Evolutionary conservation across 2,888 invertebrate genomes (phyloP), one percentile per base, ranked within the genome.

Genomic region (Masnerella sp.): DNA sequence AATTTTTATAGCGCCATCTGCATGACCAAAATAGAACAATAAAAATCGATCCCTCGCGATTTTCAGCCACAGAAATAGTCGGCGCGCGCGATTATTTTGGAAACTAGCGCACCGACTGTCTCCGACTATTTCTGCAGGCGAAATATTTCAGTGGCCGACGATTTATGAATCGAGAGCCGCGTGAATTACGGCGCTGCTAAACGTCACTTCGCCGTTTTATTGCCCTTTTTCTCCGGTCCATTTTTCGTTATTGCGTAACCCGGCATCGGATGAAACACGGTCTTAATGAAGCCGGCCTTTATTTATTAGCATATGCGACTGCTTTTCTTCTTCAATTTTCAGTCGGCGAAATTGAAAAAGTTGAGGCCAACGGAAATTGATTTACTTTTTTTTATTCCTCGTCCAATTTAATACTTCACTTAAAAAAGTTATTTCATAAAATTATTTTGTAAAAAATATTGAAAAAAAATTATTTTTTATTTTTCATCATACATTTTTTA

Each of bases 111-210:
- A 43, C 28, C 43, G 52, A 34, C 45, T 54, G 54, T 65, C 56
- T 38, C 40, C 47, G 61, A 38, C 45, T 69, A 54, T 70, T 72
- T 52, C 51, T 43, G 47, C 56, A 49, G 36, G 25, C 28, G 47
- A 61, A 54, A 54, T 54, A 45, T 30, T n/a, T 61, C 36, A 62
- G 68, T 34, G 42, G 25, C 2, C 49, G 52, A 56, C 22, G 32
- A 73, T 73, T 68, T 68, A 73, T 67, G 72, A 67, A 72, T 67
- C 65, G 67, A 59, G 34, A 34, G 42, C 32, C 34, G 32, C 36
- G 59, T 52, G 59, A 68, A 52, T 59, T 52, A 42, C 43, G 28
- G 12, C 38, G 9, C 58, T 58, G 56, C 20, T 58, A 42, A 67
- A 58, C 51, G 67, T 49, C 58, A 28, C 17, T 58, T 51, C 36